Evolutionary conservation across 2,113 vertebrate species (phyloP), one percentile per base, ranked within the genome.

Genomic region (Acrocephalus kingi): DNA sequence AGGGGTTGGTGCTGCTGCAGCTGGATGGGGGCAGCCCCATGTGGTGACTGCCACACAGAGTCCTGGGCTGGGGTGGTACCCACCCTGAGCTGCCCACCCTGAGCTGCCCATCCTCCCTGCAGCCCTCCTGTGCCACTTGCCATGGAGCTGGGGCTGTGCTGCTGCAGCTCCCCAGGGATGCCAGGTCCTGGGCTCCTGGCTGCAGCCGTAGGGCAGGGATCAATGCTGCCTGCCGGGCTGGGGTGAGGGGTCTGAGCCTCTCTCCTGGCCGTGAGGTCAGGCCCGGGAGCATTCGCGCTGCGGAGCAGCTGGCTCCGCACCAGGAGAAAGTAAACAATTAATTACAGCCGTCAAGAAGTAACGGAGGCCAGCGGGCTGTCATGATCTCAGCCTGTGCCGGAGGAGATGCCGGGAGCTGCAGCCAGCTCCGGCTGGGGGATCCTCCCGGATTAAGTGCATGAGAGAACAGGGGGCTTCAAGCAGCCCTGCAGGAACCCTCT

Each of bases 241-340:
- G 27, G 48, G 30, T 1, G 3, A 58, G 59, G 67, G 84, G 90
- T 81, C 64, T 1, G 14, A 66, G 72, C 56, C 56, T 64, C 73
- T 48, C 52, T 81, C 62, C 58, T 0, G 39, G 56, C 56, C 0
- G 1, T 6, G 64, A 75, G 91, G 87, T 62, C 80, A 64, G 80
- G 56, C 54, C 0, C 2, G 87, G 77, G 93, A 88, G 88, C 27
- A 41, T 58, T 73, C 0, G 8, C 24, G 54, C 95, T 74, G 93
- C 56, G 31, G 93, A 94, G 90, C 83, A 71, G 80, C 93, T 96
- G 96, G 96, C 95, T 76, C 78, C 23, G 3, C 54, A 94, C 95
- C 96, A 91, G 88, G 94, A 89, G 84, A 95, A 90, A 96, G 95
- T 93, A 76, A 94, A 95, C 88, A 87, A 92, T 94, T 96, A 95